A percentile compares a stretch with the other conserved stretches of the same genome.
Evolutionary conservation across 2,113 vertebrate species (phyloP).

Genomic region (Ageneiosus marmoratus): DNA sequence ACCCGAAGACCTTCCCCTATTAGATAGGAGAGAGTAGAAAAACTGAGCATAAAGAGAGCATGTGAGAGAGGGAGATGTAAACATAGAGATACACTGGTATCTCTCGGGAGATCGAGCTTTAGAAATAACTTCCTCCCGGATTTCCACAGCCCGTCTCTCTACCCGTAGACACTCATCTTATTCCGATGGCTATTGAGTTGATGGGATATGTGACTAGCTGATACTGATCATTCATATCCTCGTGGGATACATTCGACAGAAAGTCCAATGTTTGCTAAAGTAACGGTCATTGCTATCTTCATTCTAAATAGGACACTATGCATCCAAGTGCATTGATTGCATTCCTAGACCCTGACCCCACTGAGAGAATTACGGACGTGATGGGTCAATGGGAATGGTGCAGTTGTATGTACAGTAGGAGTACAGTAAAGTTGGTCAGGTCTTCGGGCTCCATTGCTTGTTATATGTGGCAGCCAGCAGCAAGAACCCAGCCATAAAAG

Average conservation of each 20-base stretch:
- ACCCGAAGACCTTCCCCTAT: constrained; percentile 49
- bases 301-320: background rate
- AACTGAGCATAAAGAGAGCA: constrained; percentile 41
- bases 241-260: constrained; percentile 63
- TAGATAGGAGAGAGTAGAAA: constrained; percentile 52
- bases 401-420: constrained; percentile 21
- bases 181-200: constrained; percentile 53
- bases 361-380: background rate
- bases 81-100: constrained; percentile 73
- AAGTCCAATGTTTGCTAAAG: background rate
- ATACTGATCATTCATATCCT: constrained; percentile 60
- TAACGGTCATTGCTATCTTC: background rate
- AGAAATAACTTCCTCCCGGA: constrained; percentile 46
- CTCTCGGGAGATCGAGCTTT: constrained; percentile 59
- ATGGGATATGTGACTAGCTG: constrained; percentile 63
- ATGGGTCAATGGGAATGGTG: background rate
- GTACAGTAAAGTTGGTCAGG: constrained; percentile 32
- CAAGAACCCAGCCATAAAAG: constrained; percentile 54
- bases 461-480: constrained; percentile 64
- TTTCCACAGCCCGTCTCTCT: constrained; percentile 41
- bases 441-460: constrained; percentile 33
- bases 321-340: constrained; percentile 1
- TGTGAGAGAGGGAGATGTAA: constrained; percentile 63
- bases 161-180: constrained; percentile 5
- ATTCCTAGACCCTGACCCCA: constrained; percentile 4